phyloP scores from a whole-genome alignment of 2,888 invertebrate species.

The Dryomyza anilis region DNA sequence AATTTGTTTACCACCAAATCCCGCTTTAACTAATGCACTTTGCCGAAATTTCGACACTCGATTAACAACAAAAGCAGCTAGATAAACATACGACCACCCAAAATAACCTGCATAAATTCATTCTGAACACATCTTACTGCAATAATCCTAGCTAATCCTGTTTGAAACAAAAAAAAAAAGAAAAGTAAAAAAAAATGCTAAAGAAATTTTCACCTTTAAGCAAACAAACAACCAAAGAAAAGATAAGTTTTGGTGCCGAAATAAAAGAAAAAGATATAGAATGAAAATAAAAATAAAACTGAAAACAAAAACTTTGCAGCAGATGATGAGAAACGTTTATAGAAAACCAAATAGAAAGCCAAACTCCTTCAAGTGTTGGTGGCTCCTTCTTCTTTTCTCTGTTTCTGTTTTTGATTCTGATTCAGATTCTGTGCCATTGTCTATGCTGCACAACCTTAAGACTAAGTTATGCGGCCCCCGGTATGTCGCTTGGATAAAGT shows the following conservation, averaged over 20 bases:
- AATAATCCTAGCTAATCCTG: slow-evolving; percentile 17
- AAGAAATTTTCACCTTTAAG: slow-evolving; percentile 7
- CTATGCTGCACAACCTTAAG: too few species aligned
- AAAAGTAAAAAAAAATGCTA: neutral
- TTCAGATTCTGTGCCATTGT: too few species aligned
- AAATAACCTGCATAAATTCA: neutral
- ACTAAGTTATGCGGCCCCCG: slow-evolving; percentile 1
- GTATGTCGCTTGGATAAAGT: slow-evolving; percentile 24
- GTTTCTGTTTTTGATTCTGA: neutral
- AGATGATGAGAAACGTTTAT: slow-evolving; percentile 22
- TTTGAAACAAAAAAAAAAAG: neutral
- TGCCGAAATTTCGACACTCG: too few species aligned
- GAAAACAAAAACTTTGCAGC: neutral
- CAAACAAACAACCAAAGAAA: neutral
- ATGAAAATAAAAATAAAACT: slow-evolving; percentile 7
- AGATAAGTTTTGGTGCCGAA: slow-evolving; percentile 14
- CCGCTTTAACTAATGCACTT: too few species aligned
- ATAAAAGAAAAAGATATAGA: slow-evolving; percentile 5
- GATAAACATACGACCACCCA: too few species aligned
- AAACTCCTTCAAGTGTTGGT: slow-evolving; percentile 17
- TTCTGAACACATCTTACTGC: slow-evolving; percentile 8
- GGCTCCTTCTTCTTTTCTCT: slow-evolving; percentile 13
- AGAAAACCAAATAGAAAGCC: slow-evolving; percentile 11
- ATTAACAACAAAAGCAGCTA: too few species aligned
- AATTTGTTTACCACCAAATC: too few species aligned